Base-by-base conservation (phyloP, 2,888 invertebrate genomes). In the Bellardia bayeri region DNA sequence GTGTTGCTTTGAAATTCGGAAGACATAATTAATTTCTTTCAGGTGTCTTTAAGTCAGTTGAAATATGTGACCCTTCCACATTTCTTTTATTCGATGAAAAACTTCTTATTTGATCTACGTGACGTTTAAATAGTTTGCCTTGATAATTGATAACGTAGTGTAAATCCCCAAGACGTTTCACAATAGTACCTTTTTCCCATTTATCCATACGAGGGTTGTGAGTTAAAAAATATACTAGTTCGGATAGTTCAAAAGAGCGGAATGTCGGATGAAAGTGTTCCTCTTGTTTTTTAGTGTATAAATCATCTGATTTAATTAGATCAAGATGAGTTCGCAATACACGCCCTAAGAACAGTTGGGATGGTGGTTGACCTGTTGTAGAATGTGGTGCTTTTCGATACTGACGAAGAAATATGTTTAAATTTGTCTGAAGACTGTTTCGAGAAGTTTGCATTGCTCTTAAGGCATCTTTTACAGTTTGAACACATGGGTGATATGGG, bases 351-450 rank as follows among this genome's bases (percentile, higher is more conserved):
- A 76, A 76, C n/a, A 83, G 69, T 49, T 68, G 40, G 16, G 68
- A 61, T n/a, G 76, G 63, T 49, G 75, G 49, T 33, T 63, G 42
- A 9, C 85, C 71, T 16, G 49, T 71, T 3, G 83, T 83, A 37
- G 61, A 68, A 45, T 83, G 54, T 2, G 61, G 83, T 13, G 83
- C 76, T 64, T 56, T 83, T 30, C 54, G 40, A 42, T 71, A 85
- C 45, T 88, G 88, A 3, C 81, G 54, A 4, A 87, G 72, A 40
- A 88, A 88, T 42, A 51, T 30, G 40, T 85, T 86, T 9, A 87
- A 54, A 61, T 88, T 81, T 16, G 42, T 40, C 64, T 85, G 85
- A 33, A 85, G 14, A 6, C 78, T 33, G 23, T 8, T 54, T 33
- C 51, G 40, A 9, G 63, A 40, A 3, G 63, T 63, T 37, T 40